Conservation (phyloP, 2,888 invertebrate genomes). For the Apamea epomidion region DNA sequence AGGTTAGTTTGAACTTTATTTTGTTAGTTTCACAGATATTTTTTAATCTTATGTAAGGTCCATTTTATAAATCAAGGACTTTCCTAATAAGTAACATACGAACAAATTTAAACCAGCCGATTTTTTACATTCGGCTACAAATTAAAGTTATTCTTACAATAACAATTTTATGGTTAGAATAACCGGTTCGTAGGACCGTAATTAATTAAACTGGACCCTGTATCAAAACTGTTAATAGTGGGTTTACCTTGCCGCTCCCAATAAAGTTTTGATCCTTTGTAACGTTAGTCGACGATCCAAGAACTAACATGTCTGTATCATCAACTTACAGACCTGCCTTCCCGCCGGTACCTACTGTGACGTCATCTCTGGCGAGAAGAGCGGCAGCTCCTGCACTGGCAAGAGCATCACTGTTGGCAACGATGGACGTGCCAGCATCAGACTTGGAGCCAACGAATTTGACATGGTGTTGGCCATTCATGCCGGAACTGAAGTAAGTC, state of each 20-base stretch:
- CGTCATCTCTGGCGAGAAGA: conserved; percentile 93
- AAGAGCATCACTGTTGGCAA: conserved; percentile 91
- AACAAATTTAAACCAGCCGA: neutral
- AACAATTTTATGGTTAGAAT: neutral
- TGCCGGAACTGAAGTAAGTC: conserved; percentile 79
- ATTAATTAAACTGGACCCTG: neutral
- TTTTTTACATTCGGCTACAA: neutral
- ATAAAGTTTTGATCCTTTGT: neutral
- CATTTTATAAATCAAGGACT: neutral
- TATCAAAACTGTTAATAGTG: neutral
- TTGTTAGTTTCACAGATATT: neutral
- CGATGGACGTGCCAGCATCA: conserved; percentile 91
- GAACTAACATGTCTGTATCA: neutral
- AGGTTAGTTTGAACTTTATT: conserved; percentile 80
- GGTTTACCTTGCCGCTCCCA: neutral
- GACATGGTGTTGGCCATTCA: conserved; percentile 95
- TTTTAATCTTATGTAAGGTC: neutral
- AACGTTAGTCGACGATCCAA: neutral
- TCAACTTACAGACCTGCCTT: conserved; percentile 91
- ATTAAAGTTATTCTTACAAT: too few species aligned
- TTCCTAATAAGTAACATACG: neutral
- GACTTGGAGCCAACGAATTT: conserved; percentile 87
- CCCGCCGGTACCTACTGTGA: conserved; percentile 96
- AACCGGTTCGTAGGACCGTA: neutral
- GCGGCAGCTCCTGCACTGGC: conserved; percentile 92